Conservation (phyloP, 35 echinoderm and acorn worm species). For the Patiria miniata region DNA sequence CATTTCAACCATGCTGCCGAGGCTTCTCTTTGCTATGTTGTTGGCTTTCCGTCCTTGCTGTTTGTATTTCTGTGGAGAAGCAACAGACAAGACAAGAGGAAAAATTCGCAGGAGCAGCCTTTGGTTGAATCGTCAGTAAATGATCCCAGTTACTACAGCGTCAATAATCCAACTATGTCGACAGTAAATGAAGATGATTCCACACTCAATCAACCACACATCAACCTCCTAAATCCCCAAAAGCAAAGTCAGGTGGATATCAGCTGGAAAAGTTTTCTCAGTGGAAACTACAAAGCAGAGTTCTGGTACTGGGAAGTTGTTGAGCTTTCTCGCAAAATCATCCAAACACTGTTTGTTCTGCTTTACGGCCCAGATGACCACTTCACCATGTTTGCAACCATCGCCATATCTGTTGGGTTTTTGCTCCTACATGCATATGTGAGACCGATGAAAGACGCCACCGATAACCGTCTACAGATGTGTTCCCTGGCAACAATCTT, state of each 20-base stretch:
- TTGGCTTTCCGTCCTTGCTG: slow-evolving; percentile 16
- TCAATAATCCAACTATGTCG: neutral
- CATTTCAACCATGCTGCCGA: slow-evolving; percentile 9
- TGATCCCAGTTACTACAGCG: neutral
- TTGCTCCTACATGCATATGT: neutral
- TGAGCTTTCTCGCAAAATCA: slow-evolving; percentile 4
- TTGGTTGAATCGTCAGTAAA: neutral
- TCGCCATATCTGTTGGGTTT: neutral
- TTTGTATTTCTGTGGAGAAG: neutral
- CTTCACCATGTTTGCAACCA: neutral
- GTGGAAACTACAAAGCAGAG: slow-evolving; percentile 6
- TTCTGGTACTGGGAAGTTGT: slow-evolving; percentile 24
- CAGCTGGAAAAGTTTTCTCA: neutral
- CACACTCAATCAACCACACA: too few species aligned
- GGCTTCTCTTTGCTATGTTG: slow-evolving; percentile 16
- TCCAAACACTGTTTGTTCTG: neutral
- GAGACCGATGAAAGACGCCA: slow-evolving; percentile 14
- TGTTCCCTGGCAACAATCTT: neutral
- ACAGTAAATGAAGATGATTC: neutral
- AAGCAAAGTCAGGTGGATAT: neutral
- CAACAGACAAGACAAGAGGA: neutral
- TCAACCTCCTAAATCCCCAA: neutral
- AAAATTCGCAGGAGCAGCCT: neutral
- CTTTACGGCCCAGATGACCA: slow-evolving; percentile 7
- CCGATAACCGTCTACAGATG: slow-evolving; percentile 23